These are phyloP conservation scores for Hoplodrina ambigua DNA, from an alignment of 2,888 invertebrate genomes.

Conservation along the genomic window DNA sequence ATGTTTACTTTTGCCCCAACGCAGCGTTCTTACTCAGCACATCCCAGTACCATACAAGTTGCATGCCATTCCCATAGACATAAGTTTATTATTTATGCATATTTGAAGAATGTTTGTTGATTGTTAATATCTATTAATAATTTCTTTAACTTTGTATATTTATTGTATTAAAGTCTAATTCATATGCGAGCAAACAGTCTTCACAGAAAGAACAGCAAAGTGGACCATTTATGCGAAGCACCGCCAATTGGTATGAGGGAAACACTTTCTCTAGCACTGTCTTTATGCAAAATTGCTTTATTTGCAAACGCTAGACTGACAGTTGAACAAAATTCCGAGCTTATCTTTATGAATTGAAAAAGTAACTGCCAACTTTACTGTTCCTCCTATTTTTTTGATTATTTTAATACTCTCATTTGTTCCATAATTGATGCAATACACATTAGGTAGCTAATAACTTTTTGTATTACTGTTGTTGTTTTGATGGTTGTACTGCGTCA, in stretches of 20 bases:
- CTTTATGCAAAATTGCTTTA: conserved; percentile 50
- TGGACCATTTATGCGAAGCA: conserved; percentile 65
- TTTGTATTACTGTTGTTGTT: conserved; percentile 64
- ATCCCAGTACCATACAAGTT: conserved; percentile 79
- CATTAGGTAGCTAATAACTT: conserved; percentile 63
- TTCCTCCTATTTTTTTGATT: conserved; percentile 72
- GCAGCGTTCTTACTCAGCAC: conserved; percentile 84
- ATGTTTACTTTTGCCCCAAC: conserved; percentile 80
- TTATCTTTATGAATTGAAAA: conserved; percentile 42
- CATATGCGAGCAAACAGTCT: conserved; percentile 73
- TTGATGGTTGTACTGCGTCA: conserved; percentile 79
- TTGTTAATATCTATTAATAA: conserved; percentile 63
- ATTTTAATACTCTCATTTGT: conserved; percentile 64
- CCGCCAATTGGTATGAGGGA: conserved; percentile 65
- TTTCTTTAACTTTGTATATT: conserved; percentile 63
- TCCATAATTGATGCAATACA: conserved; percentile 75
- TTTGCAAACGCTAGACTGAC: conserved; percentile 57
- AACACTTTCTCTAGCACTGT: conserved; percentile 56
- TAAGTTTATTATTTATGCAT: conserved; percentile 76
- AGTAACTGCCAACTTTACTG: conserved; percentile 75
- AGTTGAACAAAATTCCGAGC: conserved; percentile 52
- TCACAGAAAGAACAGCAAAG: conserved; percentile 78
- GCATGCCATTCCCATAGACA: conserved; percentile 82
- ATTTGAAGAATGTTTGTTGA: conserved; percentile 66
- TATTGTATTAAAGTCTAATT: conserved; percentile 53